Percentiles rank a stretch among this genome's conserved stretches.
phyloP scores from a whole-genome alignment of 2,888 invertebrate species.

The Lottia scabra region DNA sequence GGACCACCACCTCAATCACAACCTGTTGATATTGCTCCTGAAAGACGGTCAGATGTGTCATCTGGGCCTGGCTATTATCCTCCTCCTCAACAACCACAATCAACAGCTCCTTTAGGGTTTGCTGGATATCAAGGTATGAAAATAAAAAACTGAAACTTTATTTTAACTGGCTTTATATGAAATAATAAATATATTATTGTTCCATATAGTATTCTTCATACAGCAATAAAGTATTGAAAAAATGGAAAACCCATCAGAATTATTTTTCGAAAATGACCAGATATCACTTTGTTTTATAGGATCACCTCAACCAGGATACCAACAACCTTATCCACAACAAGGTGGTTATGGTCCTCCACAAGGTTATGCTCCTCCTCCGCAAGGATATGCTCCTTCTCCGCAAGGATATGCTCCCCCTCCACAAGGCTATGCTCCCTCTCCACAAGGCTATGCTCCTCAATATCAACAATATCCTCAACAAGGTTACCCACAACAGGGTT shows the following conservation, averaged over 20 bases:
- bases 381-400: slow-evolving; percentile 31
- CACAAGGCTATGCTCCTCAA: slow-evolving; percentile 29
- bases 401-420: slow-evolving; percentile 32
- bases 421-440: slow-evolving; percentile 28
- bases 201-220: too few relatives aligned
- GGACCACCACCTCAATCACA: slow-evolving; percentile 2
- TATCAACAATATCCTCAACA: slow-evolving; percentile 26
- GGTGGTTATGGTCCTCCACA: slow-evolving; percentile 36
- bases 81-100: slow-evolving; percentile 14
- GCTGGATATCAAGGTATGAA: slow-evolving; percentile 30
- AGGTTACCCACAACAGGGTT: slow-evolving; percentile 30
- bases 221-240: too few relatives aligned
- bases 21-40: background rate
- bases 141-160: background rate
- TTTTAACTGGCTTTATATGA: too few relatives aligned
- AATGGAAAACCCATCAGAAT: too few relatives aligned
- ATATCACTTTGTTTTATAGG: background rate
- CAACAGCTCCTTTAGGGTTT: slow-evolving; percentile 30
- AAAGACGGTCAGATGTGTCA: background rate
- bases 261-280: too few relatives aligned
- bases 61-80: slow-evolving; percentile 7
- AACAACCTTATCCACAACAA: slow-evolving; percentile 34
- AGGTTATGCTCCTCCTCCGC: slow-evolving; percentile 35
- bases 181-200: too few relatives aligned
- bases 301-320: slow-evolving; percentile 28